Conservation (phyloP, 2,797 vertebrate genomes). For the Cichlasoma orientale region DNA sequence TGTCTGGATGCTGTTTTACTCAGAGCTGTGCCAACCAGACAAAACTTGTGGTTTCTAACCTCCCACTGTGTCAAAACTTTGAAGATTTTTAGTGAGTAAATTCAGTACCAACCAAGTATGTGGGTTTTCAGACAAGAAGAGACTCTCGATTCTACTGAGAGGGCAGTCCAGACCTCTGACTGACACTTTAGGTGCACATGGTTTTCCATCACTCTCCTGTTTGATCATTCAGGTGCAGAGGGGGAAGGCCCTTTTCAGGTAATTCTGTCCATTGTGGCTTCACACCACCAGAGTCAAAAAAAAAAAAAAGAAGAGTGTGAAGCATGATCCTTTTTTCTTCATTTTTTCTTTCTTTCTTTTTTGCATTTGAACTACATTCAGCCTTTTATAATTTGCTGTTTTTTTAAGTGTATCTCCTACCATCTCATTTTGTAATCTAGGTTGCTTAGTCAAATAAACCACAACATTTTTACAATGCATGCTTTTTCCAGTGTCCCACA, state of each 20-base stretch:
- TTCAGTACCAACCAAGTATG: conserved; percentile 59
- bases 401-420: neutral
- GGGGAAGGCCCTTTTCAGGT: conserved; percentile 53
- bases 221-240: conserved; percentile 40
- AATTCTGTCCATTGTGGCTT: conserved; percentile 26
- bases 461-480: neutral
- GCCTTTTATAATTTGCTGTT: neutral
- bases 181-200: conserved; percentile 35
- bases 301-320: conserved; percentile 22
- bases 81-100: conserved; percentile 65
- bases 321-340: neutral
- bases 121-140: conserved; percentile 65
- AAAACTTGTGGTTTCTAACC: conserved; percentile 49
- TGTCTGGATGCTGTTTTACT: conserved; percentile 42
- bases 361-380: neutral
- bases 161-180: conserved; percentile 59
- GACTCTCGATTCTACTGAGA: conserved; percentile 67
- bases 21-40: conserved; percentile 52
- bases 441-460: conserved; percentile 17
- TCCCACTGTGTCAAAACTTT: conserved; percentile 53
- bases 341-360: neutral
- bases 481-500: conserved; percentile 17
- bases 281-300: conserved; percentile 9
- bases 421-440: neutral
- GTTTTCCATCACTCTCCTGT: conserved; percentile 53